Conservation (phyloP, 1,140 invertebrate genomes). For the Musca domestica region DNA sequence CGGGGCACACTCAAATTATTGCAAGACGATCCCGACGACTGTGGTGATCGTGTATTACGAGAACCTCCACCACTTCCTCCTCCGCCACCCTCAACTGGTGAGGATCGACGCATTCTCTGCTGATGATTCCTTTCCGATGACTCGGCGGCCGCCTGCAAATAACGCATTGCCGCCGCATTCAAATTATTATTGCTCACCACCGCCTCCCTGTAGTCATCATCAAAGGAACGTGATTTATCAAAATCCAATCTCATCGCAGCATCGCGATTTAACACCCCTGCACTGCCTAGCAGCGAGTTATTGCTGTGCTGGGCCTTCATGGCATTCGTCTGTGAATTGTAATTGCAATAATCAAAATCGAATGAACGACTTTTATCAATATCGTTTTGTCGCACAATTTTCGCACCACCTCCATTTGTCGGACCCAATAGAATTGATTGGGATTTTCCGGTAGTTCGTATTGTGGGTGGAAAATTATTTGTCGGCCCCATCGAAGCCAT, state of each 20-base stretch:
- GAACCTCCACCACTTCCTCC: conserved; percentile 26
- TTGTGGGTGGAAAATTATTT: conserved; percentile 32
- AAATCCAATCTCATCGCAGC: conserved; percentile 37
- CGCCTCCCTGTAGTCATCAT: conserved; percentile 48
- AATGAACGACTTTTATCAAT: conserved; percentile 50
- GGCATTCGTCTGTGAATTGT: conserved; percentile 25
- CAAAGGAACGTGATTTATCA: conserved; percentile 51
- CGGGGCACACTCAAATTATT: conserved; percentile 40
- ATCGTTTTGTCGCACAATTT: conserved; percentile 33
- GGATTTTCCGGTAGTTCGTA: conserved; percentile 32
- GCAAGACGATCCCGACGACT: conserved; percentile 45
- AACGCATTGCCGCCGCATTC: conserved; percentile 30
- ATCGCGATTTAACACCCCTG: conserved; percentile 38
- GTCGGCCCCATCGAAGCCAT: not conserved
- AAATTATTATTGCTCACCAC: conserved; percentile 31
- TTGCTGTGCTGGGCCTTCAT: conserved; percentile 9
- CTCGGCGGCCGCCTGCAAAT: conserved; percentile 32
- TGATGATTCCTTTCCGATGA: conserved; percentile 2
- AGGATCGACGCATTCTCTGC: conserved; percentile 31
- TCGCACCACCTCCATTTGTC: conserved; percentile 8
- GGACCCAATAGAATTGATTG: conserved; percentile 25
- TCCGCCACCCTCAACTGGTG: conserved; percentile 6
- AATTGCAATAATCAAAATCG: conserved; percentile 49
- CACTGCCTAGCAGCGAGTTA: conserved; percentile 25
- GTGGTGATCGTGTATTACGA: conserved; percentile 37